Percentiles rank a stretch among this genome's conserved stretches.
phyloP scores from a whole-genome alignment of 1,140 invertebrate species.

The Drosophila ficusphila region DNA sequence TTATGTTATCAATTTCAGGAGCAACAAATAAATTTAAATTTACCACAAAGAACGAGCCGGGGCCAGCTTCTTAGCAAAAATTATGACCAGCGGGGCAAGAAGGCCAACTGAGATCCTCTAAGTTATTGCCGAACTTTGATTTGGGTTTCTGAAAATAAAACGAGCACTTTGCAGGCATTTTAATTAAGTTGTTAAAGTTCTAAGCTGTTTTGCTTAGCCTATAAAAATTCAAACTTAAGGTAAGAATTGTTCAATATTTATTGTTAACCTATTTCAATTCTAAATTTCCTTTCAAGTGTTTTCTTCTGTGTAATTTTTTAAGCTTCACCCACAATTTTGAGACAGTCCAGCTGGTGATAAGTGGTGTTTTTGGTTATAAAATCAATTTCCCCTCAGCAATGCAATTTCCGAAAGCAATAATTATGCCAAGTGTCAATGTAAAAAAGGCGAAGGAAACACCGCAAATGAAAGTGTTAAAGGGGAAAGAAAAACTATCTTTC shows the following conservation, averaged over 20 bases:
- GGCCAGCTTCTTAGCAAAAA: slow-evolving; percentile 11
- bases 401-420: slow-evolving; percentile 84
- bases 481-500: slow-evolving; percentile 45
- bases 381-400: slow-evolving; percentile 77
- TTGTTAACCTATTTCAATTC: too few species aligned
- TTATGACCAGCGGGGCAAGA: slow-evolving; percentile 20
- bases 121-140: slow-evolving; percentile 16
- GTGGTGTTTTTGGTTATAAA: slow-evolving; percentile 58
- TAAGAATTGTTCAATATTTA: too few species aligned
- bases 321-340: too few species aligned
- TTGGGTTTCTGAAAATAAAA: slow-evolving; percentile 3
- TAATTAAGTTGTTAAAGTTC: too few species aligned
- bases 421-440: slow-evolving; percentile 78
- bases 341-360: slow-evolving; percentile 2
- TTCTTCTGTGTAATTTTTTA: not conserved
- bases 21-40: slow-evolving; percentile 83
- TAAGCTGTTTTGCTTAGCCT: too few species aligned
- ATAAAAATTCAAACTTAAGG: too few species aligned
- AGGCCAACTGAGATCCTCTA: not conserved
- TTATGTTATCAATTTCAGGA: slow-evolving; percentile 83
- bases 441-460: slow-evolving; percentile 5
- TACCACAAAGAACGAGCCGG: slow-evolving; percentile 55
- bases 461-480: slow-evolving; percentile 9
- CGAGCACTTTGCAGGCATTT: not conserved
- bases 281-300: not conserved